Evolutionary conservation across 2,113 vertebrate genomes (phyloP).

Genomic region (Butastur rufipennis): DNA sequence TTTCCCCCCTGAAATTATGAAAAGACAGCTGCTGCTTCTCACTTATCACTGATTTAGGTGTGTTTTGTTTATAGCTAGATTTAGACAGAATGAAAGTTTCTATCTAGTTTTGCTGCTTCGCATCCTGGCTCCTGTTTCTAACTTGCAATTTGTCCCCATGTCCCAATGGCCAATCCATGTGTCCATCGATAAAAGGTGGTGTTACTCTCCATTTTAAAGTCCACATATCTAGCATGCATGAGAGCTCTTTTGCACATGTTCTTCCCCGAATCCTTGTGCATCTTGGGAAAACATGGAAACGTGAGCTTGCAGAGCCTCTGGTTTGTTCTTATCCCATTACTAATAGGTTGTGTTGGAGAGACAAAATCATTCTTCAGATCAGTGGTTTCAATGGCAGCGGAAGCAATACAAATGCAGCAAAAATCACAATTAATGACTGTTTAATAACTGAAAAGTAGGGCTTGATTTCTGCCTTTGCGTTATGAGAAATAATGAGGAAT

Average conservation of each 20-base stretch:
- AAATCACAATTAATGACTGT: not conserved
- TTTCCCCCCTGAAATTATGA: not conserved
- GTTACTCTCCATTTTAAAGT: not conserved
- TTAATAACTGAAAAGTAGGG: not conserved
- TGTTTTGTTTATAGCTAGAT: not conserved
- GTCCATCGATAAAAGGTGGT: not conserved
- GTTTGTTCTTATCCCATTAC: not conserved
- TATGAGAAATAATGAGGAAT: not conserved
- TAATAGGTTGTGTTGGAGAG: not conserved
- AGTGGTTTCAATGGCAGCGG: not conserved
- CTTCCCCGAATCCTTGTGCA: not conserved
- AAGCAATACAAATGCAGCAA: not conserved
- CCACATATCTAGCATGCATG: rapidly evolving
- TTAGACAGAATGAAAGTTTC: not conserved
- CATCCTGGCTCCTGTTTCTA: not conserved
- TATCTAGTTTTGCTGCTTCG: not conserved
- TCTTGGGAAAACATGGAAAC: not conserved
- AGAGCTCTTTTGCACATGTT: not conserved
- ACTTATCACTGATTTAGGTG: not conserved
- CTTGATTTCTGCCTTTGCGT: not conserved
- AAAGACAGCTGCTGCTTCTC: not conserved
- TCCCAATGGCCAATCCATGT: not conserved
- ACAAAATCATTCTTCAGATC: not conserved
- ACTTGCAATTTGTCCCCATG: not conserved
- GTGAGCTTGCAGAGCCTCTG: not conserved